Conservation (phyloP, 2,888 invertebrate genomes). For the Dynastes grantii region DNA sequence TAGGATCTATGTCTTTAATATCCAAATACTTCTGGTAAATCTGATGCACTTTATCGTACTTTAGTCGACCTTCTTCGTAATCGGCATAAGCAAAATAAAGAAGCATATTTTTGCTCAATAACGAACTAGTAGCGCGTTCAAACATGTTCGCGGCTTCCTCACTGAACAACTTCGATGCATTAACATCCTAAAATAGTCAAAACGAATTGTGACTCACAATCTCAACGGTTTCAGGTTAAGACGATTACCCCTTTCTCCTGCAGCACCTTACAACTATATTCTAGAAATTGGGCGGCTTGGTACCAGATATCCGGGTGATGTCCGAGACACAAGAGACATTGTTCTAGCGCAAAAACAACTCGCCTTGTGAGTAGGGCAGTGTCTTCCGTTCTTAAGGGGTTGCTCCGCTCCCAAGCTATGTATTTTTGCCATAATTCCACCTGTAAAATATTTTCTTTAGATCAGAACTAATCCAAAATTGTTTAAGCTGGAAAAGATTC, state of each 20-base stretch:
- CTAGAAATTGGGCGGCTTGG: conserved; percentile 97
- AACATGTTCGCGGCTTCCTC: conserved; percentile 97
- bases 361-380: conserved; percentile 92
- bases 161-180: conserved; percentile 91
- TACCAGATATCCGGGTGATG: conserved; percentile 99
- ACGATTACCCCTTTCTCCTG: conserved; percentile 90
- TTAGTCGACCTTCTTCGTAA: conserved; percentile 97
- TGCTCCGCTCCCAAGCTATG: conserved; percentile 96
- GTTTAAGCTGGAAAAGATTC: neutral
- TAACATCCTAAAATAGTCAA: conserved; percentile 82
- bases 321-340: conserved; percentile 95
- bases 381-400: conserved; percentile 97
- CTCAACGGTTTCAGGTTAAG: neutral
- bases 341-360: conserved; percentile 99
- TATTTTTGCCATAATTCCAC: conserved; percentile 99
- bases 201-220: neutral
- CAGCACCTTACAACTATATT: conserved; percentile 93
- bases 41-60: conserved; percentile 96
- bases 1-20: conserved; percentile 94
- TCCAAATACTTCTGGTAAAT: conserved; percentile 95
- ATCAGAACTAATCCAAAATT: neutral
- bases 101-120: conserved; percentile 92
- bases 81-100: conserved; percentile 99
- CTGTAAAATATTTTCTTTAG: conserved; percentile 70
- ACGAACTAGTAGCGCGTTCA: conserved; percentile 92